Evolutionary conservation across 2,113 vertebrate species (phyloP).

Genomic region (Promerops cafer): DNA sequence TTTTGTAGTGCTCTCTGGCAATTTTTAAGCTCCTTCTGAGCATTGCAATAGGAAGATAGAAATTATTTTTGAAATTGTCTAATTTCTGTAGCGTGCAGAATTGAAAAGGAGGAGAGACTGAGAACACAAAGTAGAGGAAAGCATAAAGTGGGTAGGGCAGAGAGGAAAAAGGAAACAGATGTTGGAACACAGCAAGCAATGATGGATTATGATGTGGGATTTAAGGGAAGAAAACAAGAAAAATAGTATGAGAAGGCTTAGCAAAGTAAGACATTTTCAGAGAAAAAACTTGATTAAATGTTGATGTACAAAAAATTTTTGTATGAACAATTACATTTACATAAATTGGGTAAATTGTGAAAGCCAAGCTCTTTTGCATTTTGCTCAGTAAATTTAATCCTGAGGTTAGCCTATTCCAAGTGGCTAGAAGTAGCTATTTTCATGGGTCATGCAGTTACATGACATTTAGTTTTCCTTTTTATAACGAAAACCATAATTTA

Average conservation of each 20-base stretch:
- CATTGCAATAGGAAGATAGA: neutral
- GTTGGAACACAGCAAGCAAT: neutral
- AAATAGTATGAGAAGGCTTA: neutral
- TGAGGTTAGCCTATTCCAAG: neutral
- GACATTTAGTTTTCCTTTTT: neutral
- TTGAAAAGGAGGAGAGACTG: neutral
- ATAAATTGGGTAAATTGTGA: neutral
- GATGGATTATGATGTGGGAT: neutral
- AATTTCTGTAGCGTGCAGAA: neutral
- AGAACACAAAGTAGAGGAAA: neutral
- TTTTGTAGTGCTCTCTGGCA: neutral
- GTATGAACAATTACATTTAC: neutral
- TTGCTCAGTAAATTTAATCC: neutral
- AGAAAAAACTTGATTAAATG: neutral
- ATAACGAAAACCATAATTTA: neutral
- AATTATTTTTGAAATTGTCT: neutral
- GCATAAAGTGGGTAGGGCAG: neutral
- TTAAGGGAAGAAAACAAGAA: neutral
- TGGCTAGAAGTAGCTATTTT: neutral
- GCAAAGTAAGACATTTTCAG: neutral
- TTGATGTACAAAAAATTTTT: neutral
- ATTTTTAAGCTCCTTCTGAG: neutral
- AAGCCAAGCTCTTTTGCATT: neutral
- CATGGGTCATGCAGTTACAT: neutral
- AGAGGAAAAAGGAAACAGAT: conserved; percentile 29